These are phyloP conservation scores for Lichenostomus cassidix DNA, from an alignment of 2,113 vertebrate species.

Conservation along the genomic window DNA sequence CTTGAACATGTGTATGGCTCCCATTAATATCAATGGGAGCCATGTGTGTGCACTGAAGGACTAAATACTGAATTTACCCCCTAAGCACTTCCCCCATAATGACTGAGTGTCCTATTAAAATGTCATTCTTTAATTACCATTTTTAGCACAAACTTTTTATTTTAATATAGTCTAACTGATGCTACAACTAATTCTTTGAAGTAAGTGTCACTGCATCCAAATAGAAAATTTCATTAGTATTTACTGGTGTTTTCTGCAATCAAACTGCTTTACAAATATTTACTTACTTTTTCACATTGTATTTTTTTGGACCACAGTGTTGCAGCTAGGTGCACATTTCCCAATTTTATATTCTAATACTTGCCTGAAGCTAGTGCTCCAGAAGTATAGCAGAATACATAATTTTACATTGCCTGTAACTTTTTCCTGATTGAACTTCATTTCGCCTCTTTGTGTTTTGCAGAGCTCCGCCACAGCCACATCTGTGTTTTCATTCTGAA, in stretches of 20 bases:
- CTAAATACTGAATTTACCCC: constrained; percentile 3
- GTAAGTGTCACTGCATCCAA: background rate
- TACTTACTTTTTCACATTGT: background rate
- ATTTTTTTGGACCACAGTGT: background rate
- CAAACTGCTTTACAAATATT: constrained; percentile 29
- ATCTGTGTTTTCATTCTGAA: constrained; percentile 58
- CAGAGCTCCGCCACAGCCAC: background rate
- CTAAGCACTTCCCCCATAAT: constrained; percentile 14
- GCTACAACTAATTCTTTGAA: constrained; percentile 46
- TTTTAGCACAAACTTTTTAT: constrained; percentile 16
- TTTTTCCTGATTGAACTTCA: constrained; percentile 8
- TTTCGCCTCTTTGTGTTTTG: constrained; percentile 24
- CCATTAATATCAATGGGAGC: constrained; percentile 33
- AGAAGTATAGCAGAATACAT: background rate
- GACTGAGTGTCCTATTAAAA: background rate
- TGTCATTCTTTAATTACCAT: constrained; percentile 23
- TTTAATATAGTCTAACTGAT: background rate
- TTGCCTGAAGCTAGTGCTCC: background rate
- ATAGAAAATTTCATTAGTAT: background rate
- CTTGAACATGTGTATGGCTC: constrained; percentile 7
- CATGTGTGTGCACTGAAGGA: constrained; percentile 4
- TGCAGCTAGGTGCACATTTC: background rate
- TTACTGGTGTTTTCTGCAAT: background rate
- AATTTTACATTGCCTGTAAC: constrained; percentile 1
- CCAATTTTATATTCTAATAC: background rate